Conservation (phyloP, 2,888 invertebrate genomes). For the Xestobium rufovillosum region DNA sequence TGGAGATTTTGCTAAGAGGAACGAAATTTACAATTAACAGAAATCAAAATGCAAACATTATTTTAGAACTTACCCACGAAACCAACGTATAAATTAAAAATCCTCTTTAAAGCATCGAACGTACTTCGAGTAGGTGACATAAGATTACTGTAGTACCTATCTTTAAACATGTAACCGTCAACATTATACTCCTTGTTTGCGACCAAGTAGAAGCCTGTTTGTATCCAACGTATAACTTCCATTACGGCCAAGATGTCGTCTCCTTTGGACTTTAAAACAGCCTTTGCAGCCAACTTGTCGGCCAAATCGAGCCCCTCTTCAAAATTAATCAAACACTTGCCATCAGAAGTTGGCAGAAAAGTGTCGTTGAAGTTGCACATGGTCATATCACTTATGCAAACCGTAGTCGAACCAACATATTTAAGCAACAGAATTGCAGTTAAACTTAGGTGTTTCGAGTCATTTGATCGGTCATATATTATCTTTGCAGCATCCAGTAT, state of each 20-base stretch:
- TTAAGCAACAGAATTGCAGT: slow-evolving; percentile 27
- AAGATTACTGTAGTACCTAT: slow-evolving; percentile 16
- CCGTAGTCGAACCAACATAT: slow-evolving; percentile 18
- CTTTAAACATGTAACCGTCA: slow-evolving; percentile 18
- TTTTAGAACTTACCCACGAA: slow-evolving; percentile 20
- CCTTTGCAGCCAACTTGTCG: slow-evolving; percentile 25
- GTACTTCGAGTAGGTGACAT: slow-evolving; percentile 17
- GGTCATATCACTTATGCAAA: not conserved
- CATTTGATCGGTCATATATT: slow-evolving; percentile 21
- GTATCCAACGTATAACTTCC: slow-evolving; percentile 18
- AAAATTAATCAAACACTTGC: too few relatives aligned
- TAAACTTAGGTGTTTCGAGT: slow-evolving; percentile 23
- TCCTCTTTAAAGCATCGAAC: slow-evolving; percentile 20
- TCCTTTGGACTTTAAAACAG: slow-evolving; percentile 22
- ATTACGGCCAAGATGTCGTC: too few relatives aligned
- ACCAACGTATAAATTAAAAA: slow-evolving; percentile 19
- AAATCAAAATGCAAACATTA: too few relatives aligned
- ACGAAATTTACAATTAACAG: slow-evolving; percentile 1
- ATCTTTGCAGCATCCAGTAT: slow-evolving; percentile 24
- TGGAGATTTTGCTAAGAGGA: slow-evolving; percentile 18
- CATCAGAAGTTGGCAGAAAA: too few relatives aligned
- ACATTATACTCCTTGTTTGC: not conserved
- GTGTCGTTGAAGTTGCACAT: slow-evolving; percentile 10
- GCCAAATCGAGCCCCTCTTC: too few relatives aligned
- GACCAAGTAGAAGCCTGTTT: slow-evolving; percentile 9